Percentiles rank a stretch among this genome's conserved stretches.
Conservation (phyloP, 1,140 invertebrate genomes). For the Drosophila leontia region DNA sequence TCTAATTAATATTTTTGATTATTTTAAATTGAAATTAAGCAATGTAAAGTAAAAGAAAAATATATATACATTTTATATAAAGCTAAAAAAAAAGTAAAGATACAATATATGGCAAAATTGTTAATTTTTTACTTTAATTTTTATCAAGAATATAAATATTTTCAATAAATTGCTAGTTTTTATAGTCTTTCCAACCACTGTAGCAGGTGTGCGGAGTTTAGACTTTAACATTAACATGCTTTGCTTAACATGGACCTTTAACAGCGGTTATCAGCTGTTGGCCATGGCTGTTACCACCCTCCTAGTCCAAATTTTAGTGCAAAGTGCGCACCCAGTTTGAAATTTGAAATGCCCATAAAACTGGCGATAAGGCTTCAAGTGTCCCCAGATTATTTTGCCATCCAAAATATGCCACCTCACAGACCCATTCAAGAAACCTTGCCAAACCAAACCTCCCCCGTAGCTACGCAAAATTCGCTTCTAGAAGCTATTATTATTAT, state of each 20-base stretch:
- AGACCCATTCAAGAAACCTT: conserved; percentile 20
- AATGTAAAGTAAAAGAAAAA: neutral
- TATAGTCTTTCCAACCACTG: neutral
- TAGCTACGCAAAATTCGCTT: neutral
- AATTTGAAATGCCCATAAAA: conserved; percentile 55
- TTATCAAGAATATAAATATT: neutral
- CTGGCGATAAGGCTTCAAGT: conserved; percentile 40
- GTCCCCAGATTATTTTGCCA: conserved; percentile 20
- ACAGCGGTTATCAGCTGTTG: conserved; percentile 50
- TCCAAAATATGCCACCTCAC: conserved; percentile 27
- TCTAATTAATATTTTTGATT: neutral
- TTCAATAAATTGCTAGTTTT: neutral
- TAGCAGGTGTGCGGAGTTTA: conserved; percentile 35
- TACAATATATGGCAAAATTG: too few relatives aligned
- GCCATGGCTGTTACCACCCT: conserved; percentile 32
- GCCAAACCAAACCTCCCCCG: neutral
- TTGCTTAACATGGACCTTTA: conserved; percentile 29
- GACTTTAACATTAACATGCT: conserved; percentile 47
- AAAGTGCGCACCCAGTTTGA: conserved; percentile 46
- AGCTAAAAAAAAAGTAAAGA: too few relatives aligned
- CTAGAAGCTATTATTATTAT: neutral
- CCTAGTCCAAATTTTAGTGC: conserved; percentile 37
- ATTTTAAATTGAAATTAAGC: neutral
- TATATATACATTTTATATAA: too few relatives aligned
- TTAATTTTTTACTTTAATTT: too few relatives aligned